A percentile compares a stretch with the other conserved stretches of the same genome.
phyloP scores from a whole-genome alignment of 2,888 invertebrate species.

The Ctenicera cuprea region DNA sequence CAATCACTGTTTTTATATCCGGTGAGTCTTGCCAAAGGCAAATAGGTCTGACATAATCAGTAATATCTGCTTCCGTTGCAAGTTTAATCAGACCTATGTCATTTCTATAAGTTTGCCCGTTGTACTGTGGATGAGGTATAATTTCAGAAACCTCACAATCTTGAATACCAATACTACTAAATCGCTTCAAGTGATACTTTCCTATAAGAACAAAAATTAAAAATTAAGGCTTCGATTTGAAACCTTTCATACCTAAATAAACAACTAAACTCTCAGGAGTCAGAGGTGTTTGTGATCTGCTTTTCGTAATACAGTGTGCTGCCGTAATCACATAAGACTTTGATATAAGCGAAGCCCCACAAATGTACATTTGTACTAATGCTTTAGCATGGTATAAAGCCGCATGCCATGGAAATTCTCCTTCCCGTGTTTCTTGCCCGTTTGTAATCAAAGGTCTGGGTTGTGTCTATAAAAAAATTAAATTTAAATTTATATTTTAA shows the following conservation, averaged over 20 bases:
- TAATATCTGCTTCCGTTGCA: constrained; percentile 61
- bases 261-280: constrained; percentile 63
- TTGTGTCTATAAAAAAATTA: constrained; percentile 71
- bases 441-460: constrained; percentile 77
- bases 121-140: constrained; percentile 65
- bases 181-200: constrained; percentile 68
- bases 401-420: constrained; percentile 83
- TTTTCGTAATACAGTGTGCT: constrained; percentile 68
- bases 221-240: too few relatives aligned
- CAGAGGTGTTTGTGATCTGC: constrained; percentile 58
- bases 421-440: constrained; percentile 76
- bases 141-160: constrained; percentile 66
- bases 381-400: constrained; percentile 76
- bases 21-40: constrained; percentile 65
- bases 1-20: constrained; percentile 59
- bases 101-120: constrained; percentile 63
- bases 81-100: constrained; percentile 68
- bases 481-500: constrained; percentile 11
- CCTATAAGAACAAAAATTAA: constrained; percentile 57
- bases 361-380: constrained; percentile 66
- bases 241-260: constrained; percentile 64
- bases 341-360: constrained; percentile 67
- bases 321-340: constrained; percentile 66
- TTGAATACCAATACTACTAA: constrained; percentile 68
- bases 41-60: constrained; percentile 68